These are phyloP conservation scores for Peucedramus taeniatus DNA, from an alignment of 2,113 vertebrate genomes.

Conservation along the genomic window DNA sequence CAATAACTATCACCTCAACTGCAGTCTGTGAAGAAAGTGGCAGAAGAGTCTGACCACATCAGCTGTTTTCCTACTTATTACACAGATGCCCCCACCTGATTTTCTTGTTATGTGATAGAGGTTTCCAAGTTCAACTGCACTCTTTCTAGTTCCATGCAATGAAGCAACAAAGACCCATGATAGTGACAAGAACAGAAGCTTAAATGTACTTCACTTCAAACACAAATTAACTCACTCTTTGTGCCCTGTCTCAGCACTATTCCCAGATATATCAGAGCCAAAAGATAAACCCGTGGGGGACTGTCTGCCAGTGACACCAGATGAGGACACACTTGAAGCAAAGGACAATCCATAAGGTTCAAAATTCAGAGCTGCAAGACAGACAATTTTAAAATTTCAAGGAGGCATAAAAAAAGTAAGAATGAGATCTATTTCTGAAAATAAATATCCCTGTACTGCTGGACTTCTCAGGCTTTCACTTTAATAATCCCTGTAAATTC, in stretches of 20 bases:
- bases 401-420: not conserved
- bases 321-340: conserved; percentile 79
- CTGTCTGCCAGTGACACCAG: conserved; percentile 82
- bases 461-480: not conserved
- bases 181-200: not conserved
- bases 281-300: conserved; percentile 89
- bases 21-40: not conserved
- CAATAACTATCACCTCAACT: not conserved
- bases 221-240: conserved; percentile 81
- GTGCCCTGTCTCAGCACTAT: conserved; percentile 80
- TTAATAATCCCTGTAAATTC: not conserved
- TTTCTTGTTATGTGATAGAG: not conserved
- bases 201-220: not conserved
- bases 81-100: not conserved
- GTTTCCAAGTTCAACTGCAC: not conserved
- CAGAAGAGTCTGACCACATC: not conserved
- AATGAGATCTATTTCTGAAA: not conserved
- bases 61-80: not conserved
- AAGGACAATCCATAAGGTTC: conserved; percentile 90
- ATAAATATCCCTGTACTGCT: not conserved
- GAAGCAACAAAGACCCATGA: not conserved
- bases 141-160: not conserved
- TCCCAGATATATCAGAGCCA: conserved; percentile 86
- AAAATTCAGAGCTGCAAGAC: conserved; percentile 84
- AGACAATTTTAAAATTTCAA: conserved; percentile 23